Conservation (phyloP, 1,140 invertebrate species). For the Batillaria attramentaria region DNA sequence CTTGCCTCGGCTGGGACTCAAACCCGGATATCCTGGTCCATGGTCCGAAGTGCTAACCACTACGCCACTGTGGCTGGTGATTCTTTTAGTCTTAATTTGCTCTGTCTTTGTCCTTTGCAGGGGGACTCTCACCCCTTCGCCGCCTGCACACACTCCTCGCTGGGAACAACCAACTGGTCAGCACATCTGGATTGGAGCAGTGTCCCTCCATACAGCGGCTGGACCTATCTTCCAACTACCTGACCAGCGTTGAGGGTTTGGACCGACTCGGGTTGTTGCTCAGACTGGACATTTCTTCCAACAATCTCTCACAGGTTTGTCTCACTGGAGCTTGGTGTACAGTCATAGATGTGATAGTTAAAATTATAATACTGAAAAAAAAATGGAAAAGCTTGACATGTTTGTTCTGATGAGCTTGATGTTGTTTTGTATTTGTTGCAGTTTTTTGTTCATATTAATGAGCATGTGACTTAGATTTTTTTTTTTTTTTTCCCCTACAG, state of each 20-base stretch:
- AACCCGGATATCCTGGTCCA: no score
- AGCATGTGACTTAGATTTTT: not conserved
- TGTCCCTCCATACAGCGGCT: constrained; percentile 60
- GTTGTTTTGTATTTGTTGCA: no score
- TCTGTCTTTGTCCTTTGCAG: no score
- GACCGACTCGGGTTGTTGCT: constrained; percentile 61
- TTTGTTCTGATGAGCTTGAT: no score
- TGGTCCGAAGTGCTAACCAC: no score
- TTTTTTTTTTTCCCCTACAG: constrained; percentile 47
- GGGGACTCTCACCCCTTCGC: constrained; percentile 52
- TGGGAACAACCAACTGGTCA: constrained; percentile 66
- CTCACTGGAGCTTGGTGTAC: no score
- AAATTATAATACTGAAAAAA: no score
- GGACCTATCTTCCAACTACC: constrained; percentile 59
- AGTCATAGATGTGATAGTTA: no score
- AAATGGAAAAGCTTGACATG: not conserved
- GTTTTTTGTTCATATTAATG: no score
- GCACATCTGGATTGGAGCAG: constrained; percentile 54
- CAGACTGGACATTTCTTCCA: constrained; percentile 51
- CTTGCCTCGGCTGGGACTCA: no score
- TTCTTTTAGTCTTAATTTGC: not conserved
- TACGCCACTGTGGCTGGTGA: no score
- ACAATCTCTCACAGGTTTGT: constrained; percentile 64
- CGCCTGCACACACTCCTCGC: constrained; percentile 60
- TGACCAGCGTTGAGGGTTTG: constrained; percentile 56